Base-by-base conservation (phyloP, 2,113 vertebrate species). In the Xiphophorus couchianus region DNA sequence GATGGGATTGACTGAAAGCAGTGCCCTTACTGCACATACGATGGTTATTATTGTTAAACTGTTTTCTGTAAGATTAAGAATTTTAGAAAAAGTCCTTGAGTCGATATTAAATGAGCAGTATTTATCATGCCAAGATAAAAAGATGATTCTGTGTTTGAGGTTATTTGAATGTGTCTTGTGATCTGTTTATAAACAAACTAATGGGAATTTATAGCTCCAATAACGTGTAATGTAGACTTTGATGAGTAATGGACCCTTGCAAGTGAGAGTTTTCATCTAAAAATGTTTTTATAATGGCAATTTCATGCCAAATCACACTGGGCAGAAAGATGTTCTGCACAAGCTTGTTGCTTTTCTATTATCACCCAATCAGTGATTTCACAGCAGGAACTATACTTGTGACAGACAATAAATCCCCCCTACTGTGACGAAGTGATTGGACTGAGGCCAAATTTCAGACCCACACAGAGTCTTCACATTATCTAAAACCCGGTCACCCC, bases 341-440 rank as follows among this genome's bases (percentile, higher is more conserved):
- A 74, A 63, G 42, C 44, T 76, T 37, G 39, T 66, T 63, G 11
- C 64, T 69, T 74, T 75, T 73, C 62, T 73, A n/a, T 68, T 58
- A 81, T 33, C 51, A n/a, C 9, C 8, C 76, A 86, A 85, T 84
- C 86, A 87, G 79, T 72, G 78, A 77, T 82, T 87, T 84, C 74
- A n/a, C 78, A 69, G 77, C 78, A 68, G 67, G 63, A 68, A 19
- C 25, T 73, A 37, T 78, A 65, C 63, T 78, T 69, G 69, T 74
- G 73, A 62, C 62, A 78, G 65, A 70, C 69, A 71, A 73, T 42
- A 30, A 58, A 77, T 71, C 44, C 44, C 62, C 78, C 77, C 72
- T 77, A 70, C 83, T 74, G 73, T 42, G 67, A 67, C 61, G 69
- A 30, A 69, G 42, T 83, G 75, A 85, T 69, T 86, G 72, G 37